phyloP scores from a whole-genome alignment of 2,113 vertebrate genomes.

The Misgurnus mizolepis region DNA sequence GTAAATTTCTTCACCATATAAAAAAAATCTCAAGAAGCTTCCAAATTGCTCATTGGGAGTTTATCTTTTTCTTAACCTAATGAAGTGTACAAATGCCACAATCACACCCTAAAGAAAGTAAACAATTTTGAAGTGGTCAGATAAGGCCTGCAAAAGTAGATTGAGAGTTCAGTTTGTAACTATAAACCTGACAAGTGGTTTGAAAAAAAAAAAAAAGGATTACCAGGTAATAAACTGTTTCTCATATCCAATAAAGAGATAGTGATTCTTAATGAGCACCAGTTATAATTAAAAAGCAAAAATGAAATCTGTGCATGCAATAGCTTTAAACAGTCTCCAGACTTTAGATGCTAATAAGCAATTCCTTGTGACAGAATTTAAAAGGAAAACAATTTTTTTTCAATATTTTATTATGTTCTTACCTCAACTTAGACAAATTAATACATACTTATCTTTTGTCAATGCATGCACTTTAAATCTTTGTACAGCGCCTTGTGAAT shows the following conservation, averaged over 20 bases:
- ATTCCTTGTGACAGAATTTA: neutral
- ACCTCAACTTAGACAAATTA: too few relatives aligned
- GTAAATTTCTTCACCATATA: slow-evolving; percentile 48
- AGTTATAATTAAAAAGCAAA: neutral
- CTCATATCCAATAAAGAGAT: neutral
- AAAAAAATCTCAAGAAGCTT: neutral
- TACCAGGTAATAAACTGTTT: neutral
- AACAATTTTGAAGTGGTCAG: neutral
- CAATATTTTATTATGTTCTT: too few relatives aligned
- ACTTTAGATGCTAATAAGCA: neutral
- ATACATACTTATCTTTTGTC: too few relatives aligned
- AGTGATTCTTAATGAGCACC: neutral
- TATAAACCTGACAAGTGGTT: neutral
- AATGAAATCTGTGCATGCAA: neutral
- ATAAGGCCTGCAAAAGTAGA: neutral
- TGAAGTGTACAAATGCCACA: slow-evolving; percentile 66
- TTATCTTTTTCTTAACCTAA: slow-evolving; percentile 68
- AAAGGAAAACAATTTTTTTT: neutral
- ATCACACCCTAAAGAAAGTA: slow-evolving; percentile 55
- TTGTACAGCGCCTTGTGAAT: too few relatives aligned
- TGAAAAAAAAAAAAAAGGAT: neutral
- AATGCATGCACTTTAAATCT: too few relatives aligned
- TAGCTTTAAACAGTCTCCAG: neutral
- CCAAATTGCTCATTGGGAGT: slow-evolving; percentile 63
- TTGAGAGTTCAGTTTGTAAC: neutral